Conservation (phyloP, 2,888 invertebrate genomes). For the Erebia epiphron region DNA sequence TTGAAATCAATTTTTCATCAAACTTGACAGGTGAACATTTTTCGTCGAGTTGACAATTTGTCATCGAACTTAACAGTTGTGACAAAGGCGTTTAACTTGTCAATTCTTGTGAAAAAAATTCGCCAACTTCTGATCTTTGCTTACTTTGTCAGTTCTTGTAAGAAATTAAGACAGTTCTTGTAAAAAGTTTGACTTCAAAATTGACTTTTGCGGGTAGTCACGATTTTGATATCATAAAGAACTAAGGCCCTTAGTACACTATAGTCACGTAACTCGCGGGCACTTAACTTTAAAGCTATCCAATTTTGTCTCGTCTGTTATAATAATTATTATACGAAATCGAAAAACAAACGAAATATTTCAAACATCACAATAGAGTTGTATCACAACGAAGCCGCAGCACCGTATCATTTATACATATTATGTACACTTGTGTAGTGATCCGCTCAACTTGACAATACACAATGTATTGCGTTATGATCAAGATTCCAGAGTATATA, state of each 20-base stretch:
- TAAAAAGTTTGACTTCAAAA: not conserved
- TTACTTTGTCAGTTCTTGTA: not conserved
- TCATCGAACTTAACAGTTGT: not conserved
- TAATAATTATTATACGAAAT: constrained; percentile 48
- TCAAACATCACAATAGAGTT: constrained; percentile 67
- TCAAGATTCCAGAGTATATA: not conserved
- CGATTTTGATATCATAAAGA: not conserved
- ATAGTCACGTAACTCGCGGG: constrained; percentile 49
- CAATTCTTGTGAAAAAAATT: not conserved
- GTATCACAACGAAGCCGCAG: constrained; percentile 57
- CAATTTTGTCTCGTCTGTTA: constrained; percentile 53
- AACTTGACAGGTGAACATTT: not conserved
- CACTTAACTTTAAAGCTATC: constrained; percentile 62
- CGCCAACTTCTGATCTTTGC: too few relatives aligned
- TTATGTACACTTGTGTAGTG: constrained; percentile 10
- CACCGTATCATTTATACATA: constrained; percentile 33
- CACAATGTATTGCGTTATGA: not conserved
- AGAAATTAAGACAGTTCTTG: not conserved
- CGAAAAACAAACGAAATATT: constrained; percentile 55
- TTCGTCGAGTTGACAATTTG: not conserved
- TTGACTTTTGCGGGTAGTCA: not conserved
- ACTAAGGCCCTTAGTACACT: constrained; percentile 42
- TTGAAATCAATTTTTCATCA: not conserved
- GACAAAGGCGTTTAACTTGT: not conserved
- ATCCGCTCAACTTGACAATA: constrained; percentile 6